phyloP scores from a whole-genome alignment of 53 echinoderm and acorn worm genomes.

The Glandiceps talaboti region DNA sequence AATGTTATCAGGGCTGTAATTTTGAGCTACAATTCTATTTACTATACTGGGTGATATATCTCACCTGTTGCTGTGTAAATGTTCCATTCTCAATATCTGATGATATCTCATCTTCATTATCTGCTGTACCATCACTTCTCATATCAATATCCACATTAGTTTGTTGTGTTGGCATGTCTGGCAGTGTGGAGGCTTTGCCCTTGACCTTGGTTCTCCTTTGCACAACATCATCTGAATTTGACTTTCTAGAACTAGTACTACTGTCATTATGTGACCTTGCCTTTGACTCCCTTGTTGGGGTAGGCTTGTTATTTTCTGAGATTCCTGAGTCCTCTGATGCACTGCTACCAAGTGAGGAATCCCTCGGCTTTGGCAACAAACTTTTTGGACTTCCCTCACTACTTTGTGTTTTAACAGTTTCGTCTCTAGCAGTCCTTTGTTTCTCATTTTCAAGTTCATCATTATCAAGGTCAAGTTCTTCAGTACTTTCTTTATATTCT shows the following conservation, averaged over 20 bases:
- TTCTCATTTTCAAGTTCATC: not conserved
- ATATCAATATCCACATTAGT: not conserved
- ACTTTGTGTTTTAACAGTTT: not conserved
- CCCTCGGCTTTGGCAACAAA: constrained; percentile 43
- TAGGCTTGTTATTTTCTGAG: constrained; percentile 56
- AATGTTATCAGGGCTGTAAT: no score
- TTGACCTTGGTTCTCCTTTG: not conserved
- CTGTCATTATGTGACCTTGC: not conserved
- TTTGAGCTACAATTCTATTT: no score
- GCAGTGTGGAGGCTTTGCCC: constrained; percentile 10
- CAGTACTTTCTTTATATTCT: not conserved
- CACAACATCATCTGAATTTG: not conserved
- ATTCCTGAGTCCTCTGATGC: constrained; percentile 85
- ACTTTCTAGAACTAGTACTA: not conserved
- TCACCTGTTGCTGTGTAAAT: not conserved
- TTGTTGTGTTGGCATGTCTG: not conserved
- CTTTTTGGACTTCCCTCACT: not conserved
- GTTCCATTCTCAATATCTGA: not conserved
- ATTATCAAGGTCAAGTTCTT: not conserved
- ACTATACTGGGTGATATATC: no score
- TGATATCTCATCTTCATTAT: not conserved
- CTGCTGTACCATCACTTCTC: not conserved
- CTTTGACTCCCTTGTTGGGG: not conserved
- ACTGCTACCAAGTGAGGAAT: constrained; percentile 71
- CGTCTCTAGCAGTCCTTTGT: not conserved